These are phyloP conservation scores for Craseonycteris thonglongyai DNA, from an alignment of 2,113 vertebrate genomes.

Conservation along the genomic window DNA sequence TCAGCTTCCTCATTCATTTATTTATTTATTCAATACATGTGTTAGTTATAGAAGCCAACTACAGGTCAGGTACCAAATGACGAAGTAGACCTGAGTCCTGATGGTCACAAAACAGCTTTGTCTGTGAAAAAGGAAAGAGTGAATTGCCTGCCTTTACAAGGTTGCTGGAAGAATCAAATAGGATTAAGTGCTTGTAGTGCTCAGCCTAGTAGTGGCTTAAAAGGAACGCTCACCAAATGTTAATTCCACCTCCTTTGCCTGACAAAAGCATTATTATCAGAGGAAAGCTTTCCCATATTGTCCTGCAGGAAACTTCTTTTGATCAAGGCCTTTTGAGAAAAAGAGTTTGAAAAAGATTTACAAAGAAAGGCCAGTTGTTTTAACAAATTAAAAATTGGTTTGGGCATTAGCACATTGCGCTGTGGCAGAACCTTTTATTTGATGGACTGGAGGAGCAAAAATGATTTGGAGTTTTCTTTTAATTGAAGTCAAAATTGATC, in stretches of 20 bases:
- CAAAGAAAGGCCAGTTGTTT: background rate
- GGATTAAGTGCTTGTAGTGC: background rate
- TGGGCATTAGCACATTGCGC: background rate
- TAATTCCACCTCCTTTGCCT: background rate
- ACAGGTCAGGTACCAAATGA: background rate
- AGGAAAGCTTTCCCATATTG: background rate
- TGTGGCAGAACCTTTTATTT: background rate
- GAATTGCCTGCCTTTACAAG: background rate
- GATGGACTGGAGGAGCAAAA: background rate
- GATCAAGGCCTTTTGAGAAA: background rate
- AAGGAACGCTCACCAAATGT: background rate
- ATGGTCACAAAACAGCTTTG: background rate
- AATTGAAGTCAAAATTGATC: slow-evolving; percentile 14
- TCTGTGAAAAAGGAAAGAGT: background rate
- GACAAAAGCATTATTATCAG: background rate
- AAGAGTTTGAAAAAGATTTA: background rate
- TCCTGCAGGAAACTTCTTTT: background rate
- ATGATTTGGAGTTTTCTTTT: background rate
- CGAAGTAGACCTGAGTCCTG: background rate
- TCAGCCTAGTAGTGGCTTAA: background rate
- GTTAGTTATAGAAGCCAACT: background rate
- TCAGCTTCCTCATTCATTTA: background rate
- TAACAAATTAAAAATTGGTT: slow-evolving; percentile 17
- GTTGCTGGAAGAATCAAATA: background rate
- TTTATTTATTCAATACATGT: background rate